Conservation (phyloP, 2,797 vertebrate genomes). For the Macroramphosus scolopax region DNA sequence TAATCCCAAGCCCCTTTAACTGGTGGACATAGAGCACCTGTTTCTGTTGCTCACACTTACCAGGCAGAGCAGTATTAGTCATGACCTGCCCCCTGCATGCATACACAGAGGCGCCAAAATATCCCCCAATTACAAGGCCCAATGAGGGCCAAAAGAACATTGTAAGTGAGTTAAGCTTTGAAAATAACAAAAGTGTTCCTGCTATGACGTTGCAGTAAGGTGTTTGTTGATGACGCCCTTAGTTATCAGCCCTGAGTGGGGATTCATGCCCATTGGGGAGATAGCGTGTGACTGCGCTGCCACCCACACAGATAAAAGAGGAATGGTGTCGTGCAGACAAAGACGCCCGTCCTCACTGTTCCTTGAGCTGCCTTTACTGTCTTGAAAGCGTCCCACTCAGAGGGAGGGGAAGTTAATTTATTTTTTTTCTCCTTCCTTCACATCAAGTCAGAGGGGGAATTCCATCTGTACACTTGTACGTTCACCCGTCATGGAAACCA, state of each 20-base stretch:
- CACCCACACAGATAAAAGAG: constrained; percentile 70
- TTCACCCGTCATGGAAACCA: constrained; percentile 22
- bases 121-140: no score
- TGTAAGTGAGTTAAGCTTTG: no score
- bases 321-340: constrained; percentile 44
- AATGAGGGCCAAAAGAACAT: no score
- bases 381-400: constrained; percentile 21
- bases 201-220: no score
- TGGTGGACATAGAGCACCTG: no score
- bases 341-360: constrained; percentile 24
- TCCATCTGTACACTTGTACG: constrained; percentile 34
- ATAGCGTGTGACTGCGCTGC: constrained; percentile 54
- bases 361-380: constrained; percentile 40
- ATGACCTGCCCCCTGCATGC: neutral
- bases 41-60: no score
- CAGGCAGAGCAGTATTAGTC: no score
- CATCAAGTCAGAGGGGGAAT: constrained; percentile 46
- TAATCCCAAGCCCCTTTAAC: no score
- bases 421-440: neutral
- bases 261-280: constrained; percentile 34
- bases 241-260: constrained; percentile 16
- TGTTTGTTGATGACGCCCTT: constrained; percentile 16
- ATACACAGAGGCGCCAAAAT: neutral
- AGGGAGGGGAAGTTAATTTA: constrained; percentile 24
- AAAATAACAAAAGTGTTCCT: no score